A percentile compares a stretch with the other conserved stretches of the same genome.
Conservation (phyloP, 2,888 invertebrate species). For the Dicranocentrus wangi region DNA sequence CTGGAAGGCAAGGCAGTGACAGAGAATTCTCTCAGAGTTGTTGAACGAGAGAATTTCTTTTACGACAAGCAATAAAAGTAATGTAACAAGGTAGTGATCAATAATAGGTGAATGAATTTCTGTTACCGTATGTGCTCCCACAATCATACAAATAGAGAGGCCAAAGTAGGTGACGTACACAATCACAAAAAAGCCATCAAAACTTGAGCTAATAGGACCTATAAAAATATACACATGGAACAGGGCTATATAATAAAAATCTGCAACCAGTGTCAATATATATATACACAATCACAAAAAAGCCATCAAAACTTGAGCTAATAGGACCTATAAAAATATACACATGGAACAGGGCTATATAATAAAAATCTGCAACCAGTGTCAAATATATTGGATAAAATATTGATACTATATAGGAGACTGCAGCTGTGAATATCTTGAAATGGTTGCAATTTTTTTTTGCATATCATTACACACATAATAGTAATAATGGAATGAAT, state of each 20-base stretch:
- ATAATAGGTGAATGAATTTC: not conserved
- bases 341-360: slow-evolving; percentile 10
- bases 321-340: slow-evolving; percentile 63
- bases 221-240: slow-evolving; percentile 21
- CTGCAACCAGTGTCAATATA: no score
- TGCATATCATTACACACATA: not conserved
- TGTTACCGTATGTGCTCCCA: slow-evolving; percentile 70
- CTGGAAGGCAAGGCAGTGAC: no score
- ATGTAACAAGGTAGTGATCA: not conserved
- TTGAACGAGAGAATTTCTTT: not conserved
- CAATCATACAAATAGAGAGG: slow-evolving; percentile 69
- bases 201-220: slow-evolving; percentile 70
- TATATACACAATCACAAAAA: slow-evolving; percentile 69
- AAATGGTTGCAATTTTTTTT: not conserved
- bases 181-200: slow-evolving; percentile 69
- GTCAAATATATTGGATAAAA: no score
- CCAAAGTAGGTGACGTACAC: slow-evolving; percentile 70
- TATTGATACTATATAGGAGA: no score
- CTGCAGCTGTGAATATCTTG: no score
- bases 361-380: not conserved
- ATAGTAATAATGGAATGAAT: not conserved
- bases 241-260: not conserved
- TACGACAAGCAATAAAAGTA: slow-evolving; percentile 29
- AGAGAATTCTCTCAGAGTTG: not conserved
- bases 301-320: slow-evolving; percentile 69